Evolutionary conservation across 2,113 vertebrate species (phyloP), one percentile per base, ranked within the genome.

Genomic region (Tretioscincus oriximinensis): DNA sequence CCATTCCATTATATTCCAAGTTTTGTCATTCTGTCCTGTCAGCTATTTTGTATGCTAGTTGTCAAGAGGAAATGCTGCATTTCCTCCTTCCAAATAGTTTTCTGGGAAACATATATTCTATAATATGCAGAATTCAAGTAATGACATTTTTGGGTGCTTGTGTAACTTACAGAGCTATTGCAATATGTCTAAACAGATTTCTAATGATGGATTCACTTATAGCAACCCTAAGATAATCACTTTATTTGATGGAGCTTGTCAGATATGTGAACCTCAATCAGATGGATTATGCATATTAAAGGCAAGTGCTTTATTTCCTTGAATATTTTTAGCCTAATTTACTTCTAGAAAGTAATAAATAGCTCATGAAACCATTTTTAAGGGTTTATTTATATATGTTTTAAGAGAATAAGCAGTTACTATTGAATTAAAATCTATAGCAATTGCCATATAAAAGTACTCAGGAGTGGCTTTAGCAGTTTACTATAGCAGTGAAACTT

Each of bases 161-260:
- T 61, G 9, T 76, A 22, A 12, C 3, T 83, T 78, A 78, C 76
- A 74, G 29, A 4, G 28, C 85, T 79, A 78, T 83, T 79, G 18
- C 73, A 86, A 14, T 91, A 82, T 29, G 78, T 88, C 54, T 89
- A 85, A 72, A 65, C 94, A 98, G 97, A 95, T 98, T 77, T 98
- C 98, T 82, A 98, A 98, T 76, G 97, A 98, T 76, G 97, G 97
- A 69, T 93, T 96, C 76, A 89, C 88, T 86, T 98, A 96, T 92
- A 99, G 97, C 83, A 98, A 98, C 75, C 90, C 95, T 88, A 97
- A 97, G 94, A 93, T 94, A 35, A 87, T 97, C 81, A 93, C 92
- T 8, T 74, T 97, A 49, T 98, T 96, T 80, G 95, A 98, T 67
- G 96, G 96, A 61, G 91, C 92, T 65, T 98, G 98, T 86, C 97